phyloP scores from a whole-genome alignment of 2,113 vertebrate genomes.

The Turdus rufiventris region DNA sequence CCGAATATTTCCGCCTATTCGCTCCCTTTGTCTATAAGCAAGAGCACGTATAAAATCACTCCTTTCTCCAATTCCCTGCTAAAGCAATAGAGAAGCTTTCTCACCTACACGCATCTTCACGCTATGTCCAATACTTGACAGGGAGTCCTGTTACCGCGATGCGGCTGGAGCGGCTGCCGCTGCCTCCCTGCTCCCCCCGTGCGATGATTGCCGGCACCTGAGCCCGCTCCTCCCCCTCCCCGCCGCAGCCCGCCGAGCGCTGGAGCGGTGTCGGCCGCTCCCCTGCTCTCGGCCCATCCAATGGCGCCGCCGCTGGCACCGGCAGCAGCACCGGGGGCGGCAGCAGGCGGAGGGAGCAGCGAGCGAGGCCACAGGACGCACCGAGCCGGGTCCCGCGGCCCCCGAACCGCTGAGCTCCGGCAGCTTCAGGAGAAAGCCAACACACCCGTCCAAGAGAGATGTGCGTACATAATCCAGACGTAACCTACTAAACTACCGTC shows the following conservation, averaged over 20 bases:
- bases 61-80: background rate
- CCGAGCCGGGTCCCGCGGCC: background rate
- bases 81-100: slow-evolving; percentile 41
- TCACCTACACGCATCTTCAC: slow-evolving; percentile 64
- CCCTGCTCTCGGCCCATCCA: slow-evolving; percentile 69
- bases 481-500: rapidly evolving
- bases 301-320: slow-evolving; percentile 79
- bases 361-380: background rate
- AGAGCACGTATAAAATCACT: background rate
- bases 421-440: background rate
- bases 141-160: slow-evolving; percentile 35
- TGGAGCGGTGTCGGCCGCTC: slow-evolving; percentile 77
- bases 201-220: slow-evolving; percentile 79
- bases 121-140: slow-evolving; percentile 21
- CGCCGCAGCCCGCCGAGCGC: slow-evolving; percentile 69
- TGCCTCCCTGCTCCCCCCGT: slow-evolving; percentile 63
- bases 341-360: slow-evolving; percentile 25
- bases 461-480: rapidly evolving
- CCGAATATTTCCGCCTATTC: slow-evolving; percentile 29
- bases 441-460: background rate
- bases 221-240: slow-evolving; percentile 59
- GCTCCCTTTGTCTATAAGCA: background rate
- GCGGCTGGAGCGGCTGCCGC: slow-evolving; percentile 65
- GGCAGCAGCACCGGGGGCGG: slow-evolving; percentile 76
- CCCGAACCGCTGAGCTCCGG: background rate